A percentile compares a stretch with the other conserved stretches of the same genome.
Conservation (phyloP, 2,113 vertebrate species). For the Tichodroma muraria region DNA sequence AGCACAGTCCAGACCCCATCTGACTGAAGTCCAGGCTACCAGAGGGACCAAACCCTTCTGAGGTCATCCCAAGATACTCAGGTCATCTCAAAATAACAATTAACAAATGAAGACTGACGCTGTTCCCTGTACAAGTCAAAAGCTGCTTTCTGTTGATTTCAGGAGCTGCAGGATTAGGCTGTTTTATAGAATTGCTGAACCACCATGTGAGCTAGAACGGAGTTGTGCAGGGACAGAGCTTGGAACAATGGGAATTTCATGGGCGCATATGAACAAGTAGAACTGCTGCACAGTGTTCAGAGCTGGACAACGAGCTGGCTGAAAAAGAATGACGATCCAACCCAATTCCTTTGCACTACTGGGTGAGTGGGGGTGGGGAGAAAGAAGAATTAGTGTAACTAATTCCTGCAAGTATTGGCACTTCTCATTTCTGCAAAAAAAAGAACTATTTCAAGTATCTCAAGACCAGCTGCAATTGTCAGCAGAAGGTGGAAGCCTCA, state of each 20-base stretch:
- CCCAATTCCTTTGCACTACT: background rate
- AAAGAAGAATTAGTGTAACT: background rate
- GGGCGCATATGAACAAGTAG: background rate
- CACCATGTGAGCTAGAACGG: background rate
- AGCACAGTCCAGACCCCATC: background rate
- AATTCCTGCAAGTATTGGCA: background rate
- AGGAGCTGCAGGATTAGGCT: background rate
- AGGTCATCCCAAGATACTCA: background rate
- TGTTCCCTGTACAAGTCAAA: background rate
- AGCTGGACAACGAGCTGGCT: background rate
- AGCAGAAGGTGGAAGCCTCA: slow-evolving; percentile 12
- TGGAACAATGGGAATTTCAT: background rate
- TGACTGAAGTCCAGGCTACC: background rate
- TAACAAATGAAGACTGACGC: background rate
- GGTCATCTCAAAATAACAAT: background rate
- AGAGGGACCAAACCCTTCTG: background rate
- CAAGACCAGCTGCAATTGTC: background rate
- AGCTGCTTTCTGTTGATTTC: background rate
- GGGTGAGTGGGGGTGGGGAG: accelerated
- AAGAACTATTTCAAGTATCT: background rate
- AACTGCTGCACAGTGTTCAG: background rate
- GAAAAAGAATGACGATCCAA: background rate
- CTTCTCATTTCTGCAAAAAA: slow-evolving; percentile 35
- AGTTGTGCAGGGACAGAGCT: background rate
- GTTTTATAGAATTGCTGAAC: background rate